Conservation (phyloP, 2,888 invertebrate genomes). For the Meliscaeva auricollis region DNA sequence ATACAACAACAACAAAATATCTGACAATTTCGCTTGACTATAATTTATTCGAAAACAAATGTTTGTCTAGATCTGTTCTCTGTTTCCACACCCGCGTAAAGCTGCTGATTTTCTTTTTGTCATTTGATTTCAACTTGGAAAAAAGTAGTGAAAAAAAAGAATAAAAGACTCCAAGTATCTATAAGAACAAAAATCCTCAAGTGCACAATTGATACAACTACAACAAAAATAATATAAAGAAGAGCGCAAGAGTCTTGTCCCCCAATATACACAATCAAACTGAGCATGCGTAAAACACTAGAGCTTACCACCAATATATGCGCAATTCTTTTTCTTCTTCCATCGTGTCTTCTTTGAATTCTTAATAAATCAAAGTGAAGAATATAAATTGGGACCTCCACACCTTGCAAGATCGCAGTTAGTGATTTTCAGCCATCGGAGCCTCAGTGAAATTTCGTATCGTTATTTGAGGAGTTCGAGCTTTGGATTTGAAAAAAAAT, state of each 20-base stretch:
- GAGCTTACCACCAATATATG: slow-evolving; percentile 25
- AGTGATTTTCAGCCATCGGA: slow-evolving; percentile 84
- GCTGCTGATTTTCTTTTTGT: slow-evolving; percentile 53
- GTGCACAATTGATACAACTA: slow-evolving; percentile 35
- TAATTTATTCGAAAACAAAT: slow-evolving; percentile 61
- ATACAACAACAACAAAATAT: slow-evolving; percentile 1
- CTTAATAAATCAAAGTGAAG: slow-evolving; percentile 84
- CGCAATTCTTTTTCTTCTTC: slow-evolving; percentile 73
- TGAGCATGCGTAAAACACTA: slow-evolving; percentile 30
- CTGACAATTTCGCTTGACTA: slow-evolving; percentile 58
- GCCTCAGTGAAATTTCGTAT: slow-evolving; percentile 79
- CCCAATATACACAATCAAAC: slow-evolving; percentile 21
- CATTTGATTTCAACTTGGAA: slow-evolving; percentile 22
- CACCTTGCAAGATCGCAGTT: slow-evolving; percentile 83
- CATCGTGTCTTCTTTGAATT: slow-evolving; percentile 83
- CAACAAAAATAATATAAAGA: slow-evolving; percentile 11
- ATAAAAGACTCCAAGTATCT: slow-evolving; percentile 10
- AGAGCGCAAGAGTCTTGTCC: slow-evolving; percentile 34
- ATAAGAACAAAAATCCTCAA: slow-evolving; percentile 62
- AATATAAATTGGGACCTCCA: slow-evolving; percentile 84
- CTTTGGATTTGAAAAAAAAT: slow-evolving; percentile 80
- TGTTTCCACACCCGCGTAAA: slow-evolving; percentile 31
- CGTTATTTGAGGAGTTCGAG: slow-evolving; percentile 82
- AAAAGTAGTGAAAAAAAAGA: slow-evolving; percentile 28
- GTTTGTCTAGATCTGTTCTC: slow-evolving; percentile 54